These are phyloP conservation scores for Rhysida immarginata DNA, from an alignment of 1,140 invertebrate genomes.

Conservation along the genomic window DNA sequence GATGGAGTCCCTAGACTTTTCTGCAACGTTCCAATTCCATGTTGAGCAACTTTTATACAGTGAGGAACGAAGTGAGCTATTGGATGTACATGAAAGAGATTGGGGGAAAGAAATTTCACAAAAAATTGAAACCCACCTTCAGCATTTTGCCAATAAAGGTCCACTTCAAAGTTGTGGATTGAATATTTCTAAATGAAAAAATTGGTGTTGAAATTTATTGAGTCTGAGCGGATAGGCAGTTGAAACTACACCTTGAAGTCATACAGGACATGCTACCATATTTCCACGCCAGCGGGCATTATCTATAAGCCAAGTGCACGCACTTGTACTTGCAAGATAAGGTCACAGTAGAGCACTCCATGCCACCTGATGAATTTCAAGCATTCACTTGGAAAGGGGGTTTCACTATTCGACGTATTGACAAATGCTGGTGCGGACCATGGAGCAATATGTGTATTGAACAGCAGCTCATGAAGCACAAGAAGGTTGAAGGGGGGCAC, in stretches of 20 bases:
- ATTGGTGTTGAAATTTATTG: not conserved
- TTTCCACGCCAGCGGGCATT: constrained; percentile 1
- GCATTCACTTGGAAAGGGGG: not conserved
- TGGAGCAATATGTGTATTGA: constrained; percentile 20
- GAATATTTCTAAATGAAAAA: not conserved
- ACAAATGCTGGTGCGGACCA: constrained; percentile 19
- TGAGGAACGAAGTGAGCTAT: not conserved
- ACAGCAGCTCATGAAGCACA: constrained; percentile 16
- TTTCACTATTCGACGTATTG: constrained; percentile 10
- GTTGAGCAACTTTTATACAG: not conserved
- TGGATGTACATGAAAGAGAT: not conserved
- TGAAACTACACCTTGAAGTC: not conserved
- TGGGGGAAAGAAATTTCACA: not conserved
- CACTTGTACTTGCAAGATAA: constrained; percentile 17
- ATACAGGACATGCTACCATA: not conserved
- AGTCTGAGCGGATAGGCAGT: not conserved
- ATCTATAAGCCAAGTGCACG: constrained; percentile 15
- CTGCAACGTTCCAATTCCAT: not conserved
- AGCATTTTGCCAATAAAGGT: not conserved
- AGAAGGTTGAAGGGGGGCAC: not conserved
- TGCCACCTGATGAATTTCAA: constrained; percentile 9
- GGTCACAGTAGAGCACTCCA: constrained; percentile 8
- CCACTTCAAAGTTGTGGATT: not conserved
- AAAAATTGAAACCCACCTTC: not conserved
- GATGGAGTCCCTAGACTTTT: not conserved